A percentile compares a stretch with the other conserved stretches of the same genome.
Evolutionary conservation across 1,140 invertebrate genomes (phyloP).

Genomic region (Brachionus calyciflorus): DNA sequence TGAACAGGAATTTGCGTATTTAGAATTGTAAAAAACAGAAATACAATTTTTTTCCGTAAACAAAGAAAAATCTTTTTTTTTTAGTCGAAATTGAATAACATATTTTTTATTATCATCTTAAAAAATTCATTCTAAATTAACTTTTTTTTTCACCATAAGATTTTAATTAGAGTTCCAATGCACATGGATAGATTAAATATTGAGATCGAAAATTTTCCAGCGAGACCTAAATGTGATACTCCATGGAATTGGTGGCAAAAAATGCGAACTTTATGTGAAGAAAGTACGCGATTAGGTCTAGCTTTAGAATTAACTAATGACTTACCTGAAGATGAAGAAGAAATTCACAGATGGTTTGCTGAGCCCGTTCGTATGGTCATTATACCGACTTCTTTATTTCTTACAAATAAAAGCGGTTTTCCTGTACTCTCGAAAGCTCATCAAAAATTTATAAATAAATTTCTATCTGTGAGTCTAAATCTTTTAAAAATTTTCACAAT

Average conservation of each 20-base stretch:
- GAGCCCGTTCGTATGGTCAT: constrained; percentile 63
- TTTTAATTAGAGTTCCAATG: constrained; percentile 23
- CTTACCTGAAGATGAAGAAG: constrained; percentile 12
- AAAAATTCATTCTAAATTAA: background rate
- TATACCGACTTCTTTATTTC: constrained; percentile 75
- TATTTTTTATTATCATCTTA: background rate
- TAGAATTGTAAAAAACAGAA: no score
- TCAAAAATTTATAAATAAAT: constrained; percentile 69
- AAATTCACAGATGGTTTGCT: constrained; percentile 35
- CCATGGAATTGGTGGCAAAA: constrained; percentile 40
- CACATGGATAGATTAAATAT: constrained; percentile 1
- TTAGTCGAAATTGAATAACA: no score
- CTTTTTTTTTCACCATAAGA: constrained; percentile 21
- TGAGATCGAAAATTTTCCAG: background rate
- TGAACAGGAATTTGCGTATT: no score
- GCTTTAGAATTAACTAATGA: constrained; percentile 29
- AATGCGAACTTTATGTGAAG: constrained; percentile 36
- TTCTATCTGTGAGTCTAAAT: no score
- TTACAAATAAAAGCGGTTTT: constrained; percentile 71
- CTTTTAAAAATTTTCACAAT: background rate
- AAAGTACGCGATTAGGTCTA: constrained; percentile 13
- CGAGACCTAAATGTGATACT: background rate
- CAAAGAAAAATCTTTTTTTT: no score
- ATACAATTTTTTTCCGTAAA: no score
- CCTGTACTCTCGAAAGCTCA: constrained; percentile 82